phyloP scores from a whole-genome alignment of 2,888 invertebrate genomes.

The Troglohyphantes excavatus region DNA sequence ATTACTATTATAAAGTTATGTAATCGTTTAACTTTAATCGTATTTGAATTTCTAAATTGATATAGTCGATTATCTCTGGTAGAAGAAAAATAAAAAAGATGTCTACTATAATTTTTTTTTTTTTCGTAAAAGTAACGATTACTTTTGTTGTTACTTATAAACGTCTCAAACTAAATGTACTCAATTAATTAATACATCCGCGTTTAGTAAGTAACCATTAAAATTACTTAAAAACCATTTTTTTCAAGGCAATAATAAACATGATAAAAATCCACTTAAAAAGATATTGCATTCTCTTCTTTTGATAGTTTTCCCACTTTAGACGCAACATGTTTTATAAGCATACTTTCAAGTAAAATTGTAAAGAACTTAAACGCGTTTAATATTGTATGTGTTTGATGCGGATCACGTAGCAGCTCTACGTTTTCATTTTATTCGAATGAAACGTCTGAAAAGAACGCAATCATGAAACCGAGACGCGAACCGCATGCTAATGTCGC shows the following conservation, averaged over 20 bases:
- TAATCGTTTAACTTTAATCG: too few relatives aligned
- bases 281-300: neutral
- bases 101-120: too few relatives aligned
- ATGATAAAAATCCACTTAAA: neutral
- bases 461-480: slow-evolving; percentile 41
- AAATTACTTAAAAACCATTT: too few relatives aligned
- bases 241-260: neutral
- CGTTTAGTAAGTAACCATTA: too few relatives aligned
- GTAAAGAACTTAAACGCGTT: neutral
- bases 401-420: slow-evolving; percentile 22
- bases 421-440: slow-evolving; percentile 56
- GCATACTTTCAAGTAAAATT: neutral
- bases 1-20: too few relatives aligned
- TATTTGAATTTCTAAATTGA: too few relatives aligned
- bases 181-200: too few relatives aligned
- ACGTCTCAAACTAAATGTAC: too few relatives aligned
- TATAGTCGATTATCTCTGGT: too few relatives aligned
- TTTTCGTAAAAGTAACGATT: too few relatives aligned
- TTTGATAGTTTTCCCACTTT: neutral
- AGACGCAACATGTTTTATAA: slow-evolving; percentile 29
- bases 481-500: slow-evolving; percentile 11
- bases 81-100: too few relatives aligned
- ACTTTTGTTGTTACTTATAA: too few relatives aligned
- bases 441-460: slow-evolving; percentile 39
- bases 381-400: neutral